Percentiles rank a stretch among this genome's conserved stretches.
phyloP scores from a whole-genome alignment of 2,888 invertebrate species.

The Sarcophaga variegata region DNA sequence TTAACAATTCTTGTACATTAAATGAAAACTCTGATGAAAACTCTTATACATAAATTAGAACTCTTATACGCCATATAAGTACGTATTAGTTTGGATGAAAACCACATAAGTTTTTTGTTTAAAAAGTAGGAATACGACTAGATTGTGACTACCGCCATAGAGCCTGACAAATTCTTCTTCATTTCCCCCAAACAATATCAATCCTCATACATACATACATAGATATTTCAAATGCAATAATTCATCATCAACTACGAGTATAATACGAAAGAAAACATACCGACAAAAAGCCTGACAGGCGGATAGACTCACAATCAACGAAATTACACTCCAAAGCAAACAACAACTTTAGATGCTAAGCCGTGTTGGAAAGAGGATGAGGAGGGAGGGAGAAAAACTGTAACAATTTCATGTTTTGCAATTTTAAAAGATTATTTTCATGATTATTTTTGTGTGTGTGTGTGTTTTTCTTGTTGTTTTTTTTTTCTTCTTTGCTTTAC shows the following conservation, averaged over 20 bases:
- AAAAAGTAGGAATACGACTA: no score
- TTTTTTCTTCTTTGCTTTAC: neutral
- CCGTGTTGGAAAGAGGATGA: neutral
- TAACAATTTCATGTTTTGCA: constrained; percentile 57
- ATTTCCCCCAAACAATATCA: no score
- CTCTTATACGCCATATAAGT: no score
- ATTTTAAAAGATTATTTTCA: constrained; percentile 46
- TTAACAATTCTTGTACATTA: no score
- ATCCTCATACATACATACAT: neutral
- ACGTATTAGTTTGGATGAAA: no score
- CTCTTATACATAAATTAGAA: no score
- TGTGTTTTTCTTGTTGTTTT: neutral
- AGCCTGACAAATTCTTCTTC: no score
- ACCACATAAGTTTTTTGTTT: no score
- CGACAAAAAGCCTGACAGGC: neutral
- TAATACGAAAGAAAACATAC: neutral
- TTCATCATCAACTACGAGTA: neutral
- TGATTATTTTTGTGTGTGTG: neutral
- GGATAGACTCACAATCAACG: constrained; percentile 16
- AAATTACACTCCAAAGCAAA: constrained; percentile 6
- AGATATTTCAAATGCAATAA: neutral
- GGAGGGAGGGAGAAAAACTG: constrained; percentile 18
- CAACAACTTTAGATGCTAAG: neutral
- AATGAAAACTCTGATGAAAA: no score
- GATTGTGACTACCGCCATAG: no score